Conservation (phyloP, 2,113 vertebrate species). For the Tauraco erythrolophus region DNA sequence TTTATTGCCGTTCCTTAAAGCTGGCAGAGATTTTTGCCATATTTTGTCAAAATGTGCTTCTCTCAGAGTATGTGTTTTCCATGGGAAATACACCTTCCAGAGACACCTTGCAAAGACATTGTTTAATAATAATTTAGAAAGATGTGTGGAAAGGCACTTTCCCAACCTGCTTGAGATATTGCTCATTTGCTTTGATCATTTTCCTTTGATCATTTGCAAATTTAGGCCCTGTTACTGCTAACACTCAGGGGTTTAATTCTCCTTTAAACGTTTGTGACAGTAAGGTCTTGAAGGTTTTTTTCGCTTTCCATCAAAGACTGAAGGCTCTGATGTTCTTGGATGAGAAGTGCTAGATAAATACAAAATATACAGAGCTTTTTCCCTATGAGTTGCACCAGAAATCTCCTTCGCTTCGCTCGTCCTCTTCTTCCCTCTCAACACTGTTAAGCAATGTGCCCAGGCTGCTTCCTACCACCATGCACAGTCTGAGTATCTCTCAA, state of each 20-base stretch:
- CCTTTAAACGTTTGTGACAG: constrained; percentile 14
- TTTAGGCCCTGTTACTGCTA: neutral
- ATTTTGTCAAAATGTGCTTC: constrained; percentile 2
- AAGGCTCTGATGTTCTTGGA: neutral
- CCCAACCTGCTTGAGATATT: neutral
- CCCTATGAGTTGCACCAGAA: neutral
- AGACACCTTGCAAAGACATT: neutral
- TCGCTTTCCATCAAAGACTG: constrained; percentile 1
- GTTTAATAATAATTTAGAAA: constrained; percentile 30
- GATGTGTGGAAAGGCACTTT: neutral
- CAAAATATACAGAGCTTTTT: neutral
- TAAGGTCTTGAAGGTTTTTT: neutral
- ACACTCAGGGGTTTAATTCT: constrained; percentile 17
- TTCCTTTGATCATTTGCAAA: constrained; percentile 56
- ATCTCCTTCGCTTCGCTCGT: neutral
- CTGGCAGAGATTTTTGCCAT: neutral
- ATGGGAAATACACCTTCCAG: neutral
- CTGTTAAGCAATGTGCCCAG: neutral
- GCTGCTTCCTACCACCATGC: neutral
- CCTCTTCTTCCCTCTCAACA: neutral
- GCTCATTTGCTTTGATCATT: constrained; percentile 47
- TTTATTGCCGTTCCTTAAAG: neutral
- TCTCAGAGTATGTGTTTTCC: neutral
- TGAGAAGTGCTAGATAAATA: neutral
- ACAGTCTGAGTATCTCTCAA: neutral